phyloP scores from a whole-genome alignment of 2,113 vertebrate genomes.

The Xerus inauris region DNA sequence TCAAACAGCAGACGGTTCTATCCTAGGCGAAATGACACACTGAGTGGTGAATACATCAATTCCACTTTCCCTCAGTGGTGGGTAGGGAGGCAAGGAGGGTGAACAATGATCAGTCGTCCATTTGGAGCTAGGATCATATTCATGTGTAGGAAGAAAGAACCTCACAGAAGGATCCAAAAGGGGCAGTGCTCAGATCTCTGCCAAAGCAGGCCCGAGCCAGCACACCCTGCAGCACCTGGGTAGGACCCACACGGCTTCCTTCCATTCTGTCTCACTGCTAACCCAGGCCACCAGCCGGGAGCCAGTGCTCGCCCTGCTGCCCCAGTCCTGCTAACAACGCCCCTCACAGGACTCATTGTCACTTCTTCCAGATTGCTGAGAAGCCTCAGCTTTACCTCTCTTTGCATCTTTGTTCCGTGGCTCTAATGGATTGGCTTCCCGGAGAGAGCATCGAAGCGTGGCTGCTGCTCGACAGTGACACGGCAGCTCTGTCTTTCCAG shows the following conservation, averaged over 20 bases:
- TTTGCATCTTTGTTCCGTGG: not conserved
- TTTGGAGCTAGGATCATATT: not conserved
- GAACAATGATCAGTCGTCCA: not conserved
- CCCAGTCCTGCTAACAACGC: not conserved
- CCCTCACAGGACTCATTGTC: not conserved
- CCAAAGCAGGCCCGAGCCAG: too few relatives aligned
- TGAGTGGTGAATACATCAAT: not conserved
- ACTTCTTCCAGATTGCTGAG: not conserved
- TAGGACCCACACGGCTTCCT: fast-evolving
- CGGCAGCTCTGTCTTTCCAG: not conserved
- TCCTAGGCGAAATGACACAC: not conserved
- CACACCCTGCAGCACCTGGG: fast-evolving
- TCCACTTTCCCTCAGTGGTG: not conserved
- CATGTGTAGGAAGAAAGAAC: not conserved
- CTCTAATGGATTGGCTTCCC: not conserved
- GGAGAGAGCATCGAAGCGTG: not conserved
- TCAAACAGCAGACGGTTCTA: not conserved
- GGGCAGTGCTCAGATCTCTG: not conserved
- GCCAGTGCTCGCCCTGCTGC: not conserved
- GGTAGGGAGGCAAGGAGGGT: not conserved
- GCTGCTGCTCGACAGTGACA: not conserved
- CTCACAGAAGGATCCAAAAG: not conserved
- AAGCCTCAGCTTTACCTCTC: not conserved
- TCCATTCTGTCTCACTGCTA: not conserved
- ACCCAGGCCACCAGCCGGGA: not conserved